Evolutionary conservation across 1,140 invertebrate genomes (phyloP), one percentile per base, ranked within the genome.

Genomic region (Nylanderia fulva): DNA sequence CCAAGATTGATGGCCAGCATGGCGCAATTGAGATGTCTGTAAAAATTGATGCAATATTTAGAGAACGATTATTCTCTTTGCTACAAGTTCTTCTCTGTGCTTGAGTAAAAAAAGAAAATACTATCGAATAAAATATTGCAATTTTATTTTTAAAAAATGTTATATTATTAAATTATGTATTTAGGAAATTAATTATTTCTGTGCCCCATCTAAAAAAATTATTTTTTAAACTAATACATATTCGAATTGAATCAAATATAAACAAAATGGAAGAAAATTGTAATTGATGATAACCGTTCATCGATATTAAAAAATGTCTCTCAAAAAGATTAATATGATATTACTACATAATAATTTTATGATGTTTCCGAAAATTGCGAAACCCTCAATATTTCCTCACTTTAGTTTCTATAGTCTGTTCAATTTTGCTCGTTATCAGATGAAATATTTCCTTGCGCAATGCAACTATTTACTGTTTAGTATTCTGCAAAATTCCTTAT

Each of bases 331-430:
- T 33, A 56, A 36, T 45, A 79, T 68, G 76, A 33, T 54, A 56
- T 45, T 36, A 29, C 1, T 24, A n/a, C 33, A 13, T 61, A 33
- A 66, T 45, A 33, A 68, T 54, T n/a, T n/a, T 68, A 61, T 61
- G 39, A 68, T 21, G 15, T 79, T 79, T 21, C 45, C 61, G 79
- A 83, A 83, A 83, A 83, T 83, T 83, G 54, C 39, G 68, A 83
- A 1, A 1, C 68, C 79, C 74, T 74, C 79, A 54, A 74, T 45
- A 60, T 52, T 58, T 52, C 61, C 42, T n/a, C 39, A 6, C 33
- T 64, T 13, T 15, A 18, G 21, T 54, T 48, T 33, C 54, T 68
- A 54, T 29, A 8, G n/a, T 4, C n/a, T 24, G 45, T 66, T 56
- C 52, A 68, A n/a, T n/a, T n/a, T 56, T 4, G 24, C 21, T 36